These are phyloP conservation scores for Mesorhabditis belari DNA, from an alignment of 2,888 invertebrate genomes.

Conservation along the genomic window DNA sequence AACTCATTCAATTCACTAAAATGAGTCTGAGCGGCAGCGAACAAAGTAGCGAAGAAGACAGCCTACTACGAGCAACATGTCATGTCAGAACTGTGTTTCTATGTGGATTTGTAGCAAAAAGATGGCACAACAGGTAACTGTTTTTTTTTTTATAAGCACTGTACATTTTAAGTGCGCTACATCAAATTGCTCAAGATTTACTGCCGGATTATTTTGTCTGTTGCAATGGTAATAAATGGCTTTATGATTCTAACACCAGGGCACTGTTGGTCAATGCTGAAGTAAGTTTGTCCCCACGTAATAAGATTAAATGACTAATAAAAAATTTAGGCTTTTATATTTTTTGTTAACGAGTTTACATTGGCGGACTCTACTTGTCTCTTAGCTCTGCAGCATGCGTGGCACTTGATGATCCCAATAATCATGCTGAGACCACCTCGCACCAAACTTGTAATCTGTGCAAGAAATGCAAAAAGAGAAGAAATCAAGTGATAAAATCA, in stretches of 20 bases:
- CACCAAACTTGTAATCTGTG: slow-evolving; percentile 33
- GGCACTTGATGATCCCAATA: slow-evolving; percentile 35
- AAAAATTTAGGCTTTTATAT: slow-evolving; percentile 24
- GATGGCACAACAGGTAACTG: slow-evolving; percentile 26
- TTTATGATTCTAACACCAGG: not conserved
- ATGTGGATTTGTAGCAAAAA: slow-evolving; percentile 22
- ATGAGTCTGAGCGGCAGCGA: not conserved
- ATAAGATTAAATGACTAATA: slow-evolving; percentile 7
- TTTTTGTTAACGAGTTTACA: slow-evolving; percentile 40
- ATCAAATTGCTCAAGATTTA: slow-evolving; percentile 27
- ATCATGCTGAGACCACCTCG: slow-evolving; percentile 36
- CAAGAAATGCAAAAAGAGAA: slow-evolving; percentile 9
- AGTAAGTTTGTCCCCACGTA: no score
- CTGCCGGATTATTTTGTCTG: slow-evolving; percentile 32
- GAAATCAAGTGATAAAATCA: slow-evolving; percentile 1
- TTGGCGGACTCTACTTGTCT: slow-evolving; percentile 32
- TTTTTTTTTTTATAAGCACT: not conserved
- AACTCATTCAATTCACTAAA: no score
- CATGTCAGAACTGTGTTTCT: slow-evolving; percentile 14
- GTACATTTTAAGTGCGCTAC: slow-evolving; percentile 17
- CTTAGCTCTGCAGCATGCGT: slow-evolving; percentile 31
- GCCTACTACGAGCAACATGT: not conserved
- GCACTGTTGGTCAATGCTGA: not conserved
- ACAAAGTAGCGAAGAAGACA: not conserved
- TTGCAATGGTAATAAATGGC: slow-evolving; percentile 8